These are phyloP conservation scores for Fratercula arctica DNA, from an alignment of 2,797 vertebrate species.

Conservation along the genomic window DNA sequence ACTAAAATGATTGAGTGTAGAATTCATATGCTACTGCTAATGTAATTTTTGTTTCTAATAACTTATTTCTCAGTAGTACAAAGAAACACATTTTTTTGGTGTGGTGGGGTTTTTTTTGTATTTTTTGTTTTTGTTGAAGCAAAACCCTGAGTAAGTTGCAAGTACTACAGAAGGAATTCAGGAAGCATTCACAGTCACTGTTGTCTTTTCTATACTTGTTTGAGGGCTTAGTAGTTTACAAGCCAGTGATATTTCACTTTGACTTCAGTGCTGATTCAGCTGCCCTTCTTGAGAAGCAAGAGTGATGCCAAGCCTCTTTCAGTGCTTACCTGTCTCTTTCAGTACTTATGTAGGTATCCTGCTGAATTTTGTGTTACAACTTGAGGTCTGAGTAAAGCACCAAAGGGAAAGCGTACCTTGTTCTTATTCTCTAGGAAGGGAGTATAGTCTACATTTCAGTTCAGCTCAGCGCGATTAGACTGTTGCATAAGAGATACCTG, in stretches of 20 bases:
- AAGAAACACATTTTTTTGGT: not conserved
- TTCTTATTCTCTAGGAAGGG: not conserved
- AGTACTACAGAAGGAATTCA: not conserved
- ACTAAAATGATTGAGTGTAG: not conserved
- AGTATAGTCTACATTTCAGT: not conserved
- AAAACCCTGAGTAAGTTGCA: not conserved
- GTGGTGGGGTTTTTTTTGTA: not conserved
- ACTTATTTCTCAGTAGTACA: not conserved
- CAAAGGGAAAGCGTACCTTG: not conserved
- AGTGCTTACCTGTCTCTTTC: not conserved
- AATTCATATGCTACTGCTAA: not conserved
- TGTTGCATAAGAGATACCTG: not conserved
- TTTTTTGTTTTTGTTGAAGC: not conserved
- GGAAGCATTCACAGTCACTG: not conserved
- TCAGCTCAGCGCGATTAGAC: not conserved
- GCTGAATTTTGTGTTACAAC: not conserved
- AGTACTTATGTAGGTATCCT: not conserved
- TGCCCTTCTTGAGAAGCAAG: not conserved
- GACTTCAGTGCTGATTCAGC: not conserved
- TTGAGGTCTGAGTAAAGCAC: not conserved
- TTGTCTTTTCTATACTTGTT: not conserved
- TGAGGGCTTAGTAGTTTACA: not conserved
- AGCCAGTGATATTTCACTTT: not conserved
- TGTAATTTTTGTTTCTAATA: not conserved
- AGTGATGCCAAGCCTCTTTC: not conserved